Evolutionary conservation across 1,140 invertebrate species (phyloP), one percentile per base, ranked within the genome.

Genomic region (Mya arenaria): DNA sequence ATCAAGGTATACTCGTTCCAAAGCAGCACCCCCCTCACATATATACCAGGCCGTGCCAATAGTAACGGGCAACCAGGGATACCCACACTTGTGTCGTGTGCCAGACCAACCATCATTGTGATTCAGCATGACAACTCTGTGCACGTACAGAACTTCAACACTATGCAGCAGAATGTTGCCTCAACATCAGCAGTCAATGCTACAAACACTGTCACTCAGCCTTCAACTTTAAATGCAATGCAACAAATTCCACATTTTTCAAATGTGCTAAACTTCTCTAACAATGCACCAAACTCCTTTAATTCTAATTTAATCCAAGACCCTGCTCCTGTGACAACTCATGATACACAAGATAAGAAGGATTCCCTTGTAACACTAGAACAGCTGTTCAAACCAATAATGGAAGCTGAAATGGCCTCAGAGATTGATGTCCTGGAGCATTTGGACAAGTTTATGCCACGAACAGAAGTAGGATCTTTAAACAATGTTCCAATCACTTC

Each of bases 101-200:
- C 78, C 5, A 73, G 34, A 17, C 83, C 83, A 25, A 81, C 83
- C 1, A 69, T 84, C 44, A 25, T 84, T 15, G 63, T 84, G 52
- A 66, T 84, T 19, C 74, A 81, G 19, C 48, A 52, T 10, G 10
- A 52, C 25, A 52, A 52, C 48, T 23, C 48, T n/a, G 10, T 52
- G 48, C 39, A 73, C 68, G 62, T n/a, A n/a, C n/a, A n/a, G n/a
- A n/a, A n/a, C n/a, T n/a, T 62, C 15, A 28, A 68, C 28, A 68
- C 37, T 17, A 44, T 41, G 2, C 39, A 28, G 13, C 65, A 68
- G 65, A 44, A 36, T 4, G 15, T 68, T 36, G 48, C 65, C 19
- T 68, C 48, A 15, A 41, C 65, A 23, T 44, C 65, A 1, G 25
- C 36, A 5, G 4, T 4, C 19, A 41, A n/a, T 0, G 39, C 10